Conservation (phyloP, 2,888 invertebrate genomes). For the Deilephila porcellus region DNA sequence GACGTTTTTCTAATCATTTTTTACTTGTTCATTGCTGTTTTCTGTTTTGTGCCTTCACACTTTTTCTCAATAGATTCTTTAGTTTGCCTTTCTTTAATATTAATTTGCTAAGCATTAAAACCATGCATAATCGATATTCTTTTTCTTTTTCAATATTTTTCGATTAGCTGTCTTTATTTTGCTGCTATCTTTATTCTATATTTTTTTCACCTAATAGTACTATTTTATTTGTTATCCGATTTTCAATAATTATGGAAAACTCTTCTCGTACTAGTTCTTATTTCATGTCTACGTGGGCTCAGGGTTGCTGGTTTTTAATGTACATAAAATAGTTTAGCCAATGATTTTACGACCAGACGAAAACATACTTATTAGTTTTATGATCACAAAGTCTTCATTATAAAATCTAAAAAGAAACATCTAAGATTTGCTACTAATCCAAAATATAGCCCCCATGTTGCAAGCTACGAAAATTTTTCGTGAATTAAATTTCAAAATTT, state of each 20-base stretch:
- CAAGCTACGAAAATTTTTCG: no score
- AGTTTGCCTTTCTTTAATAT: background rate
- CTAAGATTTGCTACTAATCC: no score
- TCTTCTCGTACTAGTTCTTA: no score
- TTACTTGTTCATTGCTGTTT: background rate
- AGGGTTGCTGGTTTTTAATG: background rate
- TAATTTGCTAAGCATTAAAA: background rate
- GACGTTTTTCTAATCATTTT: background rate
- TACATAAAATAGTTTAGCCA: background rate
- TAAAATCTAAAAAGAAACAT: no score
- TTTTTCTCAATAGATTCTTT: background rate
- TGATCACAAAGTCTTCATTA: no score
- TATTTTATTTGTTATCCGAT: background rate
- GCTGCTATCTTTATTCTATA: background rate
- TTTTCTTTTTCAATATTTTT: background rate
- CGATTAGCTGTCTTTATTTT: background rate
- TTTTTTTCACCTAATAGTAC: background rate
- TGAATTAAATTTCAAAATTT: background rate
- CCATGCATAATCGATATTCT: background rate
- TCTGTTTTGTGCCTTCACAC: background rate
- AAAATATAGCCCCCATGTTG: no score
- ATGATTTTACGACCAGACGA: no score
- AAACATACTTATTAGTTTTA: no score
- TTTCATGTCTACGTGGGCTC: no score
- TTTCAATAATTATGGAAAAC: no score